Base-by-base conservation (phyloP, 2,113 vertebrate genomes). In the Archilochus colubris region DNA sequence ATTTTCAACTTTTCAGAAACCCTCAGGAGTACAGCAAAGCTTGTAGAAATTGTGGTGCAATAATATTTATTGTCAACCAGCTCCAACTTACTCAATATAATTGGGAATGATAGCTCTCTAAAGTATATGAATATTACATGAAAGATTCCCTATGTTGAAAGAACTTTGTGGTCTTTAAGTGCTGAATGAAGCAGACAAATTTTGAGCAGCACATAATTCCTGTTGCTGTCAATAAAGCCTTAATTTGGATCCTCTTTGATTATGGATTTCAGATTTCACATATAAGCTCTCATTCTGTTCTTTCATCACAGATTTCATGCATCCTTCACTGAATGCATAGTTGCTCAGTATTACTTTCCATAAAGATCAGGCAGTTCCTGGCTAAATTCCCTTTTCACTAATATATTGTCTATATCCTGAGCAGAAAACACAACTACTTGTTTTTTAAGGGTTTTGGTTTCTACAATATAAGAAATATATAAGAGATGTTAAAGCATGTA, bases 41-140 rank as follows among this genome's bases (percentile, higher is more conserved):
- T 80, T 88, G 59, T 70, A 89, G 87, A 92, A 92, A 70, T 85
- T 77, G 31, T 82, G 31, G 67, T 74, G 25, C 63, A 55, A 73
- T 66, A 14, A 94, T 40, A 74, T 95, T 93, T 89, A 87, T 82
- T 91, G 55, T 14, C 48, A 91, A 21, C 20, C 44, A 84, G 28
- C 30, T 91, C 16, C 31, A 67, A 16, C 22, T 69, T 87, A 59
- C 36, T 90, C 59, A 74, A 14, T 74, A 7, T 74, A 82, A 82
- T 14, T 51, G 50, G 69, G 57, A 95, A 77, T 86, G 91, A 91
- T 68, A 84, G 48, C 28, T 89, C 63, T 64, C 62, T 62, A 43
- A 87, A 73, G 62, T 69, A 70, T 70, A 62, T 24, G 51, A 85
- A 74, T 59, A 77, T 74, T 80, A n/a, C 16, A 88, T 25, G 67